Base-by-base conservation (phyloP, 2,113 vertebrate genomes). In the Heteronetta atricapilla region DNA sequence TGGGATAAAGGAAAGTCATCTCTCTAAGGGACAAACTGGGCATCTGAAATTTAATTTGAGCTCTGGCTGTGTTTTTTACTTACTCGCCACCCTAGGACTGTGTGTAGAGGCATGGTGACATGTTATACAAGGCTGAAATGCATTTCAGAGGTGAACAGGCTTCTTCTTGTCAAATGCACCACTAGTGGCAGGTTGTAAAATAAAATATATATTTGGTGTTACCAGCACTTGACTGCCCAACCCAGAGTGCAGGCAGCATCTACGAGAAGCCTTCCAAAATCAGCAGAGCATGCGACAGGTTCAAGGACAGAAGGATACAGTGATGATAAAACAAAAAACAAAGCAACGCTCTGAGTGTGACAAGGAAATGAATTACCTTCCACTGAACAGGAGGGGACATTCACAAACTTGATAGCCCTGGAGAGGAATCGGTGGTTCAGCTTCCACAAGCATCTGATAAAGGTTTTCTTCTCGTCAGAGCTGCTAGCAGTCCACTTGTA, bases 381-480 rank as follows among this genome's bases (percentile, higher is more conserved):
- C 2, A 6, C 42, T 13, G 56, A 62, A 4, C 48, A 67, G 6
- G 13, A 69, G 33, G 85, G 89, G 69, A 94, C 1, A 1, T 94
- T 96, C 68, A 94, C 76, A 66, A 92, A 97, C 0, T 85, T 11
- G 36, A 94, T 23, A 23, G 76, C 11, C 2, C 89, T 1, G 8
- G 56, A 58, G 1, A 96, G 91, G 90, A 95, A 94, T 9, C 74
- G 70, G 33, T 82, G 22, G 83, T 79, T 97, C 82, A 96, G 94
- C 76, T 90, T 95, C 93, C 95, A 96, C 60, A 95, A 12, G 38
- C 88, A 95, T 15, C 92, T 67, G 60, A 96, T 46, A 19, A 97
- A 97, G 29, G 40, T 68, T 53, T 79, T 74, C 91, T 89, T 96
- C 92, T 95, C 93, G 0, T 86, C 90, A 14, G 38, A 46, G 67